These are phyloP conservation scores for Albula goreensis DNA, from an alignment of 2,113 vertebrate species.

Conservation along the genomic window DNA sequence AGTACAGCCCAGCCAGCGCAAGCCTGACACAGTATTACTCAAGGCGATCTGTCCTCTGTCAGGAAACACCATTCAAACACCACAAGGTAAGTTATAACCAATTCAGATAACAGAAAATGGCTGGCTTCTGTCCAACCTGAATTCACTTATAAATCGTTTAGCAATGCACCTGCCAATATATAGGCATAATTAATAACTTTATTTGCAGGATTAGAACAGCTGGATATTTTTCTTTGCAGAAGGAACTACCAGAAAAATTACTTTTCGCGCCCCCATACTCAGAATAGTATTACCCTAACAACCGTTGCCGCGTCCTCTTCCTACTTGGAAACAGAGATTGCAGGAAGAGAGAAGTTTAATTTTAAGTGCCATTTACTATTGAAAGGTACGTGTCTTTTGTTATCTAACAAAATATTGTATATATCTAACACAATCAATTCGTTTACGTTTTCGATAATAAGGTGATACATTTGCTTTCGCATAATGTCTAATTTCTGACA, in stretches of 20 bases:
- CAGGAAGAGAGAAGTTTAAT: background rate
- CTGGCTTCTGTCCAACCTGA: background rate
- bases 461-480: too few relatives aligned
- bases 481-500: too few relatives aligned
- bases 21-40: background rate
- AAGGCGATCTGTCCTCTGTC: background rate
- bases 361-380: background rate
- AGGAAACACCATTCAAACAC: background rate
- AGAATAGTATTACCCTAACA: conserved; percentile 48
- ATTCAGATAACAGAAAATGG: background rate
- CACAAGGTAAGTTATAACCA: background rate
- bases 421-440: background rate
- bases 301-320: conserved; percentile 43
- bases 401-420: background rate
- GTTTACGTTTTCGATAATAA: background rate
- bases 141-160: background rate
- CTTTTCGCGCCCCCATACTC: background rate
- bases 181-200: too few relatives aligned
- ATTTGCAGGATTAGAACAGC: too few relatives aligned
- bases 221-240: too few relatives aligned
- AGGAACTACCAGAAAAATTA: too few relatives aligned
- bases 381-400: conserved; percentile 13
- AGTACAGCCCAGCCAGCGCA: background rate
- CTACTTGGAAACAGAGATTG: conserved; percentile 49
- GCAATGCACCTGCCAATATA: too few relatives aligned